These are phyloP conservation scores for Camponotus pennsylvanicus DNA, from an alignment of 1,140 invertebrate species.

Conservation along the genomic window DNA sequence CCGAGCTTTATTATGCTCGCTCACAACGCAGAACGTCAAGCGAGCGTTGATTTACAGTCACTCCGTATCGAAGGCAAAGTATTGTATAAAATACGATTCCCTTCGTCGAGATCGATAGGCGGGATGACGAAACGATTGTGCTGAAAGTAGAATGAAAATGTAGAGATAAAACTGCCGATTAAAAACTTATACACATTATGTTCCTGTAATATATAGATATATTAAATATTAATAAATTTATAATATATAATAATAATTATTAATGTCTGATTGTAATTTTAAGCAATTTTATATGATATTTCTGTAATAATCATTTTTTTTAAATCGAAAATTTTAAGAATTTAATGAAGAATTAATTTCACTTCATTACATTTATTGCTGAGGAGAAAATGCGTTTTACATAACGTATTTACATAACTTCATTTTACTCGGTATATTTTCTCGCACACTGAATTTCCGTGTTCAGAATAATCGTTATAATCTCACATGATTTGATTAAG, in stretches of 20 bases:
- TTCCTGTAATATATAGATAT: background rate
- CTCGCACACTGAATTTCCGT: background rate
- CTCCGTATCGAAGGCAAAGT: conserved; percentile 36
- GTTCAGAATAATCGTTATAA: background rate
- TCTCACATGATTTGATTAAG: background rate
- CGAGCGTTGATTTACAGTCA: conserved; percentile 52
- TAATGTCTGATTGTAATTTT: background rate
- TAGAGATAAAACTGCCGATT: background rate
- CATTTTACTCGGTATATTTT: conserved; percentile 1
- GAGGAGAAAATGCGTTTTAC: background rate
- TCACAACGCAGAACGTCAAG: conserved; percentile 36
- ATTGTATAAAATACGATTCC: conserved; percentile 51
- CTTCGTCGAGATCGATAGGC: conserved; percentile 14
- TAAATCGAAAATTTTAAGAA: background rate
- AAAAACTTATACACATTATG: background rate
- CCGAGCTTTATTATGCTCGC: conserved; percentile 38
- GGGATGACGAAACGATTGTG: conserved; percentile 15
- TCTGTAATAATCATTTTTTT: background rate
- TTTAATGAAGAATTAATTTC: background rate
- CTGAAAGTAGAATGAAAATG: conserved; percentile 9
- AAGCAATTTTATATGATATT: background rate
- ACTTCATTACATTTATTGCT: background rate
- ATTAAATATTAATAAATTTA: background rate
- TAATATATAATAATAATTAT: background rate
- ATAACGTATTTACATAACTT: background rate